phyloP scores from a whole-genome alignment of 1,140 invertebrate genomes.

The Atta texana region DNA sequence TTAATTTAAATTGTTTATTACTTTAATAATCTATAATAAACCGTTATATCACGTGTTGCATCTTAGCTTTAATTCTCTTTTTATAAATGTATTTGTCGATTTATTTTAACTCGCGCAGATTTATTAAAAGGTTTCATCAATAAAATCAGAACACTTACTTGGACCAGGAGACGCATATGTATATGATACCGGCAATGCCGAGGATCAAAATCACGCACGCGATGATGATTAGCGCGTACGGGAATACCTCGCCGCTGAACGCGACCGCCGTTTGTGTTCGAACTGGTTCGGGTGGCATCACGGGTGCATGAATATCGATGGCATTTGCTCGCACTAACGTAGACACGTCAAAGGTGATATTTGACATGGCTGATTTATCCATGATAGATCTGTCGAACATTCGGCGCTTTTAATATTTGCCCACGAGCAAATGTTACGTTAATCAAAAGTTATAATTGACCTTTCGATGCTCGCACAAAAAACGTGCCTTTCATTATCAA shows the following conservation, averaged over 20 bases:
- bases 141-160: constrained; percentile 87
- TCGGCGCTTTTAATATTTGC: constrained; percentile 17
- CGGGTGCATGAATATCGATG: constrained; percentile 90
- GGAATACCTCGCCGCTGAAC: constrained; percentile 91
- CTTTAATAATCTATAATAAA: background rate
- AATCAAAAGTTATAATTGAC: background rate
- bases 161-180: constrained; percentile 97
- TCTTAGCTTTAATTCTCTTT: background rate
- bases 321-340: constrained; percentile 89
- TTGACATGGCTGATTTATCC: constrained; percentile 87
- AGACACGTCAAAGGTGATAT: constrained; percentile 90
- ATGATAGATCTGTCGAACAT: constrained; percentile 84
- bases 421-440: background rate
- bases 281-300: constrained; percentile 84
- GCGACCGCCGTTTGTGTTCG: constrained; percentile 87
- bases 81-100: background rate
- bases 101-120: background rate
- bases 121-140: background rate
- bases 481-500: background rate
- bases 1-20: background rate
- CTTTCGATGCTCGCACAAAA: background rate
- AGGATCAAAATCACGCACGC: constrained; percentile 95
- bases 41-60: background rate
- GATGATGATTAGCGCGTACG: constrained; percentile 94
- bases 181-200: constrained; percentile 94